These are phyloP conservation scores for Tylochromis polylepis DNA, from an alignment of 2,113 vertebrate species.

Conservation along the genomic window DNA sequence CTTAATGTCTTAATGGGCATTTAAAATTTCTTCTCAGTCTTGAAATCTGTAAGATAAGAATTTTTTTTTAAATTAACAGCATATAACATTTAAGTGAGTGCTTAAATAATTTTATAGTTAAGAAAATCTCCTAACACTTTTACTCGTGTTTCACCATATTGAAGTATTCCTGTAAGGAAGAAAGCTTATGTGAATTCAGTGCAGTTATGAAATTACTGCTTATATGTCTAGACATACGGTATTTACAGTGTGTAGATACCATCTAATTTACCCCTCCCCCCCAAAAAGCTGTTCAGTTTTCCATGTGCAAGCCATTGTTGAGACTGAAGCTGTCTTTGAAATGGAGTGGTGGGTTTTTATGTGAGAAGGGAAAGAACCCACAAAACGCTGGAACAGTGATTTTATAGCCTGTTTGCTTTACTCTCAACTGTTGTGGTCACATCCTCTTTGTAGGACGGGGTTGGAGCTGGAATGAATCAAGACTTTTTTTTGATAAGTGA, in stretches of 20 bases:
- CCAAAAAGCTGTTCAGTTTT: not conserved
- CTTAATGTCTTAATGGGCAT: not conserved
- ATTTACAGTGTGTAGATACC: constrained; percentile 32
- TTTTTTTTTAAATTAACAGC: rapidly evolving
- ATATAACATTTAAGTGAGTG: not conserved
- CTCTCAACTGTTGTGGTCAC: constrained; percentile 47
- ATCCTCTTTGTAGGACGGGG: not conserved
- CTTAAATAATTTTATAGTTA: not conserved
- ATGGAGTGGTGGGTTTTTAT: constrained; percentile 49
- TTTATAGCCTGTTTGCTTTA: constrained; percentile 54
- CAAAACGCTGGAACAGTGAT: constrained; percentile 24
- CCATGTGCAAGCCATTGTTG: constrained; percentile 66
- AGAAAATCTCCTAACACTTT: not conserved
- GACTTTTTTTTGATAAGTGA: not conserved
- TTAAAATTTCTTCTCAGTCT: not conserved
- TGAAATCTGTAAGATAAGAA: not conserved
- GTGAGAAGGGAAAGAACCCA: constrained; percentile 19
- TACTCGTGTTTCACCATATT: not conserved
- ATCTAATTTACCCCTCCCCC: constrained; percentile 44
- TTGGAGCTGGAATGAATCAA: not conserved
- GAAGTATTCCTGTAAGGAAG: not conserved
- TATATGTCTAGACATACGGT: constrained; percentile 55
- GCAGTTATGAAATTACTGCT: not conserved
- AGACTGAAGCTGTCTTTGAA: constrained; percentile 42
- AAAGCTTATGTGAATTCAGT: not conserved